phyloP scores from a whole-genome alignment of 2,113 vertebrate species.

The cat (Felis catus) region F.catus_Fca126_mat1.0 CM031414.1:126031001-126031500 shows the following conservation, averaged over 20 bases:
- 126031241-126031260: background rate
- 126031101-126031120: background rate
- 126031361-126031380: background rate
- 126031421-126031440: background rate
- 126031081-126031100: background rate
- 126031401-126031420: background rate
- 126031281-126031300: background rate
- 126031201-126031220: background rate
- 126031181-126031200: background rate
- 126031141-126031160: background rate
- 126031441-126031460: background rate
- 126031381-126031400: background rate
- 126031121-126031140: background rate
- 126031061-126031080: background rate
- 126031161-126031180: background rate
- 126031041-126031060: background rate
- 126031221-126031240: background rate
- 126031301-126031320: background rate
- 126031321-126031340: background rate
- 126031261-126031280: slow-evolving; percentile 10
- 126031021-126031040: fast-evolving
- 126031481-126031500: slow-evolving; percentile 26
- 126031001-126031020: fast-evolving
- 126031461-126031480: slow-evolving; percentile 24
- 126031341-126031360: background rate